These are phyloP conservation scores for Eudyptes chrysolophus DNA, from an alignment of 2,113 vertebrate genomes.

Conservation along the genomic window DNA sequence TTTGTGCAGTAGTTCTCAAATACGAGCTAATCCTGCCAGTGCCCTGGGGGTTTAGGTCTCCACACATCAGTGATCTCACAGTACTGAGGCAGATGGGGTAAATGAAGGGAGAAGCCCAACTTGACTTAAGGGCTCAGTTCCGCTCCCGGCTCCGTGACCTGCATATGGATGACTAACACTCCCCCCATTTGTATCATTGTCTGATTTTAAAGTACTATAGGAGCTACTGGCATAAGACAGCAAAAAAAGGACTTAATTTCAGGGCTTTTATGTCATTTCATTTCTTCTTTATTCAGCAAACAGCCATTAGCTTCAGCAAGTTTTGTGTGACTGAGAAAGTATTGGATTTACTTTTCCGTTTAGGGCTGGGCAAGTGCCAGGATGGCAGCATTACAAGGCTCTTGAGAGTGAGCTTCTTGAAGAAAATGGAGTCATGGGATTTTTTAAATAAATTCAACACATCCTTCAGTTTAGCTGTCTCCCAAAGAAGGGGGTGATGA, in stretches of 20 bases:
- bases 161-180: neutral
- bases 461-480: neutral
- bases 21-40: slow-evolving; percentile 8
- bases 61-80: slow-evolving; percentile 26
- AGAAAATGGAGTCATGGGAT: neutral
- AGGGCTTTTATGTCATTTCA: slow-evolving; percentile 18
- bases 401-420: neutral
- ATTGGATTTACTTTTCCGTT: neutral
- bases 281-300: slow-evolving; percentile 42
- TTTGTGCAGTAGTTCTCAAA: slow-evolving; percentile 18
- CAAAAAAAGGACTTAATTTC: neutral
- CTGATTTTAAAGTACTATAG: neutral
- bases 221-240: neutral
- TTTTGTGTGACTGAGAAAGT: slow-evolving; percentile 22
- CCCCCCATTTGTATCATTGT: neutral
- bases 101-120: slow-evolving; percentile 44
- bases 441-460: neutral
- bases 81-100: slow-evolving; percentile 41
- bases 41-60: slow-evolving; percentile 18
- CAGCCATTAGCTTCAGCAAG: slow-evolving; percentile 40
- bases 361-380: slow-evolving; percentile 25
- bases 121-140: neutral
- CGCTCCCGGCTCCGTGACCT: slow-evolving; percentile 8
- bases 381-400: neutral
- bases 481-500: neutral